Conservation (phyloP, 1,140 invertebrate genomes). For the Archivesica marissinica region DNA sequence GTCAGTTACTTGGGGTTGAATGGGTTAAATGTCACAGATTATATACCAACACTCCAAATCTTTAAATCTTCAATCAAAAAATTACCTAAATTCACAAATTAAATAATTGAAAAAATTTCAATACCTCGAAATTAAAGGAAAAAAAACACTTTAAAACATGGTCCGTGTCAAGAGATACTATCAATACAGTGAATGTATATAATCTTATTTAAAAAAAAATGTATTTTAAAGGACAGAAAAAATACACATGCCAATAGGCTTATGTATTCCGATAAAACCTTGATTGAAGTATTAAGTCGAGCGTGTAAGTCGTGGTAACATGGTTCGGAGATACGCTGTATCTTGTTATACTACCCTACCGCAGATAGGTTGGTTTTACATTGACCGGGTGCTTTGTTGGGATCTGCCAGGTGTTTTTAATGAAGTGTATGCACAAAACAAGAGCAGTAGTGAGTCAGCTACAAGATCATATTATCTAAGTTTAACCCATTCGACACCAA, state of each 20-base stretch:
- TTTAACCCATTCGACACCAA: neutral
- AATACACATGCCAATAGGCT: neutral
- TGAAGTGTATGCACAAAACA: neutral
- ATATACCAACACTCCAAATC: neutral
- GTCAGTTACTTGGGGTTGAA: no score
- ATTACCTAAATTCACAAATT: conserved; percentile 8
- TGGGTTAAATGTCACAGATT: no score
- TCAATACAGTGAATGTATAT: neutral
- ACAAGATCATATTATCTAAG: neutral
- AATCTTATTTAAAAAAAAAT: conserved; percentile 2
- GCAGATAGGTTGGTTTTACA: neutral
- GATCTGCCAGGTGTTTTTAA: conserved; percentile 31
- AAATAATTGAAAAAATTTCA: neutral
- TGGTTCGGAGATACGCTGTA: neutral
- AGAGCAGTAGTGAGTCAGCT: neutral
- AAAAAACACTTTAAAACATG: no score
- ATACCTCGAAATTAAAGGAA: neutral
- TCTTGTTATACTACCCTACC: neutral
- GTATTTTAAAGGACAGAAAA: neutral
- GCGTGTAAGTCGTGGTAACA: neutral
- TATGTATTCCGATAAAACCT: neutral
- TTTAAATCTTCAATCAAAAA: neutral
- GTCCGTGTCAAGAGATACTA: neutral
- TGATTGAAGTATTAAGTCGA: conserved; percentile 17
- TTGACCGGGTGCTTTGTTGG: conserved; percentile 7